These are phyloP conservation scores for Ginglymostoma cirratum DNA, from an alignment of 2,113 vertebrate genomes.

Conservation along the genomic window DNA sequence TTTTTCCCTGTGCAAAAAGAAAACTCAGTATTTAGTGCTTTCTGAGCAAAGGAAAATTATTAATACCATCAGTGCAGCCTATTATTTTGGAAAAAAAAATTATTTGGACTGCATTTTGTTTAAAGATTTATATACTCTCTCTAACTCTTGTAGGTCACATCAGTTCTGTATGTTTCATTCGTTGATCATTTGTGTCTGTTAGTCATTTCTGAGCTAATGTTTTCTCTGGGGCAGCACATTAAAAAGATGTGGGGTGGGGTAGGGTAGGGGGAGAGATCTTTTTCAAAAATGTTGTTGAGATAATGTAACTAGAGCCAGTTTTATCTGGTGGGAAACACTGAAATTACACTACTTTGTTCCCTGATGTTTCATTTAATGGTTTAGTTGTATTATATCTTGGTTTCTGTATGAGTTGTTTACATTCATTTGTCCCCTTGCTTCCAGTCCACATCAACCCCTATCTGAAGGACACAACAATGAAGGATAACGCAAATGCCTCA, in stretches of 20 bases:
- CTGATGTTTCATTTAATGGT: not conserved
- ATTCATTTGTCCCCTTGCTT: conserved; percentile 22
- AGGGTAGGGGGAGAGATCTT: no score
- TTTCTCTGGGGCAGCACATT: conserved; percentile 43
- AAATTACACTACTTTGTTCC: not conserved
- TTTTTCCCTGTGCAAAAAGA: not conserved
- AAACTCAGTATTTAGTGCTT: not conserved
- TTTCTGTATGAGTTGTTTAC: conserved; percentile 18
- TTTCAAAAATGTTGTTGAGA: not conserved
- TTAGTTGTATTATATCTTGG: conserved; percentile 7
- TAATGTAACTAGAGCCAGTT: not conserved
- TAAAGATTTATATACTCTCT: not conserved
- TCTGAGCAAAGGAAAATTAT: not conserved
- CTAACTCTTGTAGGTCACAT: conserved; percentile 60
- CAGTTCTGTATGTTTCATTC: conserved; percentile 66
- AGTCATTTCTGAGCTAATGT: conserved; percentile 54
- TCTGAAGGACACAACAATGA: conserved; percentile 56
- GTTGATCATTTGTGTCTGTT: conserved; percentile 59
- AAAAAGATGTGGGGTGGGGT: no score
- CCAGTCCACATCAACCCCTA: conserved; percentile 49
- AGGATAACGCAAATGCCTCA: conserved; percentile 45
- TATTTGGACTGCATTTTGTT: conserved; percentile 24
- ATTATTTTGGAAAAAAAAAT: no score
- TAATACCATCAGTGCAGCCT: not conserved
- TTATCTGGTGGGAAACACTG: not conserved